Evolutionary conservation across 2,888 invertebrate species (phyloP), one percentile per base, ranked within the genome.

Genomic region (Acleris cristana): DNA sequence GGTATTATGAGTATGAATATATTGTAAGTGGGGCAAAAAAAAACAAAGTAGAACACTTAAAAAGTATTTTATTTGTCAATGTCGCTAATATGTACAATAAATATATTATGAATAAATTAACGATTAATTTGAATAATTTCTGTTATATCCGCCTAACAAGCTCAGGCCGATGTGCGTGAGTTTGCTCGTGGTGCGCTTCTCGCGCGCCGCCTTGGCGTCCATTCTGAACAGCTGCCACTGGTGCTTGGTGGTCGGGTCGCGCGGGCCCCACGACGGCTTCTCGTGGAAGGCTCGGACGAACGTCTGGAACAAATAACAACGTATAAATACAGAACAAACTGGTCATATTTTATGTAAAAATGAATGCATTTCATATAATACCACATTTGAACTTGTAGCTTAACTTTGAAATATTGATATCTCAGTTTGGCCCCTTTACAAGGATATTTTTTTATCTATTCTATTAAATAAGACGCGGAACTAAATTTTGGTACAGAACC

Each of bases 201-300:
- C 75, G 1, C 87, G 82, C 48, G 86, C 74, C 26, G 77, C 78
- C 19, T 86, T 79, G 34, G 92, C 86, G 56, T 93, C 84, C 4
- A 78, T 81, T 74, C 94, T 95, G 78, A 93, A 95, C 7, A 89
- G 83, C 1, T 78, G 69, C 96, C 96, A 96, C 69, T 93, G 92
- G 3, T 90, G 88, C 64, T 86, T 89, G 0, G 84, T 87, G 8
- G 80, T 79, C 0, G 87, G 78, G 69, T 93, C 88, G 2, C 93
- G 89, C 0, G 96, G 96, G 1, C 96, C 96, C 96, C 96, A 96
- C 6, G 93, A 85, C 16, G 83, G 69, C 59, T 93, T 92, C 1
- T 93, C 76, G 10, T 79, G 74, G 79, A 94, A 90, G 0, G 94
- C 74, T 30, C 77, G 77, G 69, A 79, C 87, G 49, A 92, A 49